phyloP scores from a whole-genome alignment of 2,113 vertebrate genomes.

The Orycteropus afer region DNA sequence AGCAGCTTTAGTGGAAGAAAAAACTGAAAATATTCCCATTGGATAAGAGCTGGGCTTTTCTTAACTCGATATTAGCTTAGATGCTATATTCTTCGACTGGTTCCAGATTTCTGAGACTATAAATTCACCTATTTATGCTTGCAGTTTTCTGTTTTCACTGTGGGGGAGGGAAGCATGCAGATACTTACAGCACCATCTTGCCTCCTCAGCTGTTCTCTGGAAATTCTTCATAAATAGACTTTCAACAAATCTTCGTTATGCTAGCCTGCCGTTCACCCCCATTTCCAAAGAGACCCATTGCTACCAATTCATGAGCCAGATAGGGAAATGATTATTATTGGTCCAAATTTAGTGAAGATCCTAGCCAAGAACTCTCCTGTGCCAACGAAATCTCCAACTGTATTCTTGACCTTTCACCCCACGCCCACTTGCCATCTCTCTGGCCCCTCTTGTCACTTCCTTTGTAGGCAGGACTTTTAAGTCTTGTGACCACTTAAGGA shows the following conservation, averaged over 20 bases:
- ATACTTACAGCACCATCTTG: neutral
- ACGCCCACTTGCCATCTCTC: neutral
- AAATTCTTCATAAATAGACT: constrained; percentile 15
- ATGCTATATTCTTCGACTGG: neutral
- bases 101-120: neutral
- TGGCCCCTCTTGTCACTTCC: neutral
- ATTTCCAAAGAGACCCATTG: neutral
- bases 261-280: neutral
- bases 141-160: neutral
- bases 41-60: neutral
- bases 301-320: neutral
- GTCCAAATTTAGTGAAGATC: neutral
- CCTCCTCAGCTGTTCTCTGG: neutral
- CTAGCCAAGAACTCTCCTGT: neutral
- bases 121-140: neutral
- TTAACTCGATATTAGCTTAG: neutral
- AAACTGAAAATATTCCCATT: neutral
- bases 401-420: neutral
- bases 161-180: neutral
- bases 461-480: neutral
- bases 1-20: neutral
- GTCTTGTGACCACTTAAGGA: neutral
- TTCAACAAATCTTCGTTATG: neutral
- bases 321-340: neutral
- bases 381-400: neutral